Evolutionary conservation across 2,113 vertebrate genomes (phyloP), one percentile per base, ranked within the genome.

Genomic region (Myanophis thanlyinensis): DNA sequence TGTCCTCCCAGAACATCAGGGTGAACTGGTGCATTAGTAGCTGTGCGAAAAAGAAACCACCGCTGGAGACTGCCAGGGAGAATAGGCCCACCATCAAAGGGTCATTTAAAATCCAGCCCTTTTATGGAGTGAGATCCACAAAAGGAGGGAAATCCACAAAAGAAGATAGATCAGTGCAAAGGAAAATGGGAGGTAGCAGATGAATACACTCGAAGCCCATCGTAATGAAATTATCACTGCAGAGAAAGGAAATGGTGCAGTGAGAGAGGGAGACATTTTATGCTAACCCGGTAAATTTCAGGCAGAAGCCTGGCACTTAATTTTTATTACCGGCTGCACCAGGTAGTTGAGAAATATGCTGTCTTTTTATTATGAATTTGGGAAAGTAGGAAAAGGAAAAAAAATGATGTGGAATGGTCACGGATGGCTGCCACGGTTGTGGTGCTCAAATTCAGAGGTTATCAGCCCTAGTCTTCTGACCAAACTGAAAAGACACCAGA

Each of bases 251-350:
- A 56, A 40, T 20, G 12, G 91, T 9, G 11, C 27, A 48, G 44
- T 6, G 2, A 49, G 59, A 11, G 13, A 35, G 87, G 54, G 49
- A 89, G 18, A n/a, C 11, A 2, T 11, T 54, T 89, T 80, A 20
- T 85, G 44, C 44, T 22, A 49, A 73, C 1, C 8, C 12, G 11
- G 48, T 92, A 92, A 92, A 89, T 92, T 52, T 47, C 23, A 15
- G 22, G 88, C 88, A 89, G 67, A 59, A 59, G 7, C 44, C 40
- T 23, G 40, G 91, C 91, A 92, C 48, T 92, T 89, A 85, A 89
- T 92, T 92, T 89, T 85, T 92, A 92, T 44, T 56, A 48, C 8
- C 25, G 30, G 44, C 51, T 89, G 44, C 73, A 53, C 51, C 2
- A 25, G 67, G 56, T 92, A 35, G 62, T 30, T 11, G 62, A n/a